Conservation (phyloP, 2,113 vertebrate species). For the Hiodon tergisus region DNA sequence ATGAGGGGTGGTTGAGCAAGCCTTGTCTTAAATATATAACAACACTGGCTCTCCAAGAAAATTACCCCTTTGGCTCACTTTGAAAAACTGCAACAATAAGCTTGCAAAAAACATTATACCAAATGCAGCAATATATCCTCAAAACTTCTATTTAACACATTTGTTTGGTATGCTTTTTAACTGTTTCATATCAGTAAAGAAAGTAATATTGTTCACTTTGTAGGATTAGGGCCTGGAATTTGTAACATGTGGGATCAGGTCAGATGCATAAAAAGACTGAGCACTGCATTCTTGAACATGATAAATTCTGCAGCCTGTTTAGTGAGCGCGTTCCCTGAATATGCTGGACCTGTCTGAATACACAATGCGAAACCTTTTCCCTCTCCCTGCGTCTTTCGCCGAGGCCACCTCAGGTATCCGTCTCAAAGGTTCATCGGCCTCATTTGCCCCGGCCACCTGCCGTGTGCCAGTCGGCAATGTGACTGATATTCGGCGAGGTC, state of each 20-base stretch:
- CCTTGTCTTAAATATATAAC: not conserved
- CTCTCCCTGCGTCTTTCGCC: slow-evolving; percentile 15
- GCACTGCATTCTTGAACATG: slow-evolving; percentile 50
- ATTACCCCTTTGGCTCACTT: too few relatives aligned
- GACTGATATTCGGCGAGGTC: slow-evolving; percentile 29
- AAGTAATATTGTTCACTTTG: not conserved
- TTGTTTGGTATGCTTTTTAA: too few relatives aligned
- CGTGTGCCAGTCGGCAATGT: slow-evolving; percentile 36
- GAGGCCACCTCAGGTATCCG: slow-evolving; percentile 29
- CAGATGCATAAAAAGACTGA: slow-evolving; percentile 36
- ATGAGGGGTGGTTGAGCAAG: too few relatives aligned
- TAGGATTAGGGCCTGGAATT: slow-evolving; percentile 24
- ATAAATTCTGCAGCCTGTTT: slow-evolving; percentile 30
- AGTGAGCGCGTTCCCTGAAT: slow-evolving; percentile 39
- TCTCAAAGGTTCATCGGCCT: slow-evolving; percentile 32
- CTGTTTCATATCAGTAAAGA: not conserved
- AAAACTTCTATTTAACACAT: too few relatives aligned
- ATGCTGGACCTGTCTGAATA: slow-evolving; percentile 36
- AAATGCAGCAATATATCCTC: too few relatives aligned
- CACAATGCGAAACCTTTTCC: slow-evolving; percentile 20
- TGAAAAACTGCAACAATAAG: too few relatives aligned
- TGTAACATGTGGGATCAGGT: slow-evolving; percentile 13
- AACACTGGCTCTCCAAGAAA: not conserved
- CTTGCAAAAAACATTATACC: too few relatives aligned
- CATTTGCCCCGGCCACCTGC: slow-evolving; percentile 52